Evolutionary conservation across 2,888 invertebrate genomes (phyloP), one percentile per base, ranked within the genome.

Genomic region (Cantharis flavilabris): DNA sequence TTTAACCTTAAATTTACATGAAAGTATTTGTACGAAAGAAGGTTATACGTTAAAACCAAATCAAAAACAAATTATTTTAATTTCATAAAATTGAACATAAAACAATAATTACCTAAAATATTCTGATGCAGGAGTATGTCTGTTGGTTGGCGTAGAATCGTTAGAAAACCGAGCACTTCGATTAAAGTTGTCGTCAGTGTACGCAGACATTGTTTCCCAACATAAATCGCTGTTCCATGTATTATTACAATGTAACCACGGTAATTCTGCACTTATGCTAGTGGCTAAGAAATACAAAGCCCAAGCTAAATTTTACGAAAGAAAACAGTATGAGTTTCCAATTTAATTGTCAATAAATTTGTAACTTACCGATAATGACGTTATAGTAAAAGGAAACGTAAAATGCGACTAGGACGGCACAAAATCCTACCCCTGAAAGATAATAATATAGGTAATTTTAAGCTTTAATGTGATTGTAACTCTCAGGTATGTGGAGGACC

Each of bases 371-470:
- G 84, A 96, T 95, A 83, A 96, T 95, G 73, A 96, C 95, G 88
- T 96, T 96, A 89, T 95, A 95, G 88, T 95, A 95, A 88, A 94
- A 95, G 0, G 94, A 94, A 13, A 95, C 94, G 89, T 94, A 94
- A 88, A 94, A 95, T 13, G 94, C 94, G 62, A 95, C 93, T 87
- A 94, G 90, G 63, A 94, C 94, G 16, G 94, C 94, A 87, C 95
- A 95, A 87, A 94, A 94, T 72, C 95, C 95, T 33, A 94, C 94
- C 82, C 94, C 94, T 94, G 88, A 86, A 73, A 80, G 76, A 28
- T 71, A 75, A 67, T 23, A 64, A 20, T 16, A 20, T 64, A 69
- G 5, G 16, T 49, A 18, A 70, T 26, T 5, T 23, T 23, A 23
- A 23, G 23, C 1, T 23, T 23, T 23, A 23, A 23, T 23, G 7